A percentile compares a stretch with the other conserved stretches of the same genome.
Evolutionary conservation across 1,140 invertebrate species (phyloP).

Genomic region (Drosophila pallidifrons): DNA sequence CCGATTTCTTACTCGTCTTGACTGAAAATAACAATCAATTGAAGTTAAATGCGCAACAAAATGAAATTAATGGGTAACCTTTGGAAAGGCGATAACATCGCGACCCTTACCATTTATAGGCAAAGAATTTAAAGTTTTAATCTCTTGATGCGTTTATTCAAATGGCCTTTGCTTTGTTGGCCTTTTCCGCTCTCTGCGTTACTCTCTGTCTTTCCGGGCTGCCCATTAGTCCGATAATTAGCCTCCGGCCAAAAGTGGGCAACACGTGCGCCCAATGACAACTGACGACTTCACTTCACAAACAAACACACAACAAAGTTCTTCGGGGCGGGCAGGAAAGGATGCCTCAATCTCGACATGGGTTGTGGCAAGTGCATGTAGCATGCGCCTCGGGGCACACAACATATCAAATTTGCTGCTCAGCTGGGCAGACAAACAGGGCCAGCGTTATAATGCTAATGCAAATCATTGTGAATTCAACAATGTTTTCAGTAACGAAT

Average conservation of each 20-base stretch:
- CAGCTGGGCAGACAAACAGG: conserved; percentile 34
- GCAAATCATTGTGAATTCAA: conserved; percentile 1
- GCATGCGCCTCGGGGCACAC: conserved; percentile 38
- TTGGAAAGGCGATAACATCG: conserved; percentile 34
- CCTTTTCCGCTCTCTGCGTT: conserved; percentile 13
- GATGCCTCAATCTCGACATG: conserved; percentile 31
- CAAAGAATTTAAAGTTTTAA: conserved; percentile 71
- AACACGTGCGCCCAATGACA: conserved; percentile 60
- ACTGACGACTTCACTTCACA: neutral
- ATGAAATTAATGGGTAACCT: conserved; percentile 65
- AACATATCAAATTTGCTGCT: conserved; percentile 53
- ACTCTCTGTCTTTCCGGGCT: neutral
- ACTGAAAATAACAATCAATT: conserved; percentile 59
- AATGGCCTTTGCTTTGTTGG: conserved; percentile 35
- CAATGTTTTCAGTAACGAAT: neutral
- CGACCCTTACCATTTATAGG: conserved; percentile 39
- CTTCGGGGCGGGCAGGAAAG: neutral
- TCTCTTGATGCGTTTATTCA: conserved; percentile 53
- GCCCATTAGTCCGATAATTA: conserved; percentile 58
- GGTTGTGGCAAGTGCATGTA: conserved; percentile 45
- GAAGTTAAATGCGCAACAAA: conserved; percentile 54
- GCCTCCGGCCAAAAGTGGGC: conserved; percentile 29
- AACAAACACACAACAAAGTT: neutral
- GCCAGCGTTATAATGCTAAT: neutral
- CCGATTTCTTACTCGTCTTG: neutral